Evolutionary conservation across 2,113 vertebrate genomes (phyloP).

Genomic region (Gopherus flavomarginatus): DNA sequence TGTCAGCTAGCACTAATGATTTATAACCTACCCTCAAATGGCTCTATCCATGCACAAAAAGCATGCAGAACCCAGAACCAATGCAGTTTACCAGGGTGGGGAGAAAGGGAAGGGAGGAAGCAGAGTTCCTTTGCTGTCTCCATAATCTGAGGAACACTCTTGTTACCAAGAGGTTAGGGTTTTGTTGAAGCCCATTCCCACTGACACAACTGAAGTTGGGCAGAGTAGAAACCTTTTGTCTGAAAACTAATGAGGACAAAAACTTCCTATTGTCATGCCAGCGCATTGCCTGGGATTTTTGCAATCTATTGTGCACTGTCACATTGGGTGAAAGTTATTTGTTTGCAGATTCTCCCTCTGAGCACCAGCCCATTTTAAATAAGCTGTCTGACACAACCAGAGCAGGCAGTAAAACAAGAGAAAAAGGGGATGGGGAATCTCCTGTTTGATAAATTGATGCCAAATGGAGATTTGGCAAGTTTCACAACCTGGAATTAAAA

Average conservation of each 20-base stretch:
- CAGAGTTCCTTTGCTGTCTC: too few relatives aligned
- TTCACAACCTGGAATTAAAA: fast-evolving
- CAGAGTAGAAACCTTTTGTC: background rate
- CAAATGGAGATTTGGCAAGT: background rate
- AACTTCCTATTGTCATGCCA: background rate
- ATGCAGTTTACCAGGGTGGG: background rate
- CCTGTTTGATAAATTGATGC: background rate
- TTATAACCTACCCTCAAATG: fast-evolving
- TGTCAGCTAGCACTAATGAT: fast-evolving
- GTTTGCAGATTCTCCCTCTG: constrained; percentile 33
- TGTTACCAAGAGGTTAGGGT: background rate
- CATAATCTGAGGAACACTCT: too few relatives aligned
- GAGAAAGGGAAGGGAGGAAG: background rate
- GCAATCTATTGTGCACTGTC: background rate
- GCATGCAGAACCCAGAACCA: fast-evolving
- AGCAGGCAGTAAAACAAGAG: background rate
- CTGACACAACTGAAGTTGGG: background rate
- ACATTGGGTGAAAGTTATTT: background rate
- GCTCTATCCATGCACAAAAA: fast-evolving
- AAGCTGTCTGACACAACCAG: background rate
- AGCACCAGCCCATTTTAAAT: background rate
- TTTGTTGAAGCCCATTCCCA: background rate
- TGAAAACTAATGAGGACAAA: constrained; percentile 35
- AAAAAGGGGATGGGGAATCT: background rate
- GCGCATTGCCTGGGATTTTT: background rate